Conservation (phyloP, 2,113 vertebrate species). For the Chloropsis hardwickii region DNA sequence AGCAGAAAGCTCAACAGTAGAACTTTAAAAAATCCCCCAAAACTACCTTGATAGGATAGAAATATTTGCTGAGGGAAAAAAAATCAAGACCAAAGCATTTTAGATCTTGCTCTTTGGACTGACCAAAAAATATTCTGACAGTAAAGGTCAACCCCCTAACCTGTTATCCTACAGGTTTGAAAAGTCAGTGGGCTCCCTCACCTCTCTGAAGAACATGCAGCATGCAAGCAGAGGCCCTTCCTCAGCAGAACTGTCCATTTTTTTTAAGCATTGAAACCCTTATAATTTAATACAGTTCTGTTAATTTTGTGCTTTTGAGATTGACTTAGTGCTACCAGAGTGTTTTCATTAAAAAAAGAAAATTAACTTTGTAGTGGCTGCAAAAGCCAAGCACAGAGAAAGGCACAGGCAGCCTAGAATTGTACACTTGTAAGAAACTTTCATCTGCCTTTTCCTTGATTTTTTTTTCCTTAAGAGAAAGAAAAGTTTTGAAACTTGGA, state of each 20-base stretch:
- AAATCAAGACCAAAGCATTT: background rate
- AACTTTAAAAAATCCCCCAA: background rate
- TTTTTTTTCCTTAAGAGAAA: background rate
- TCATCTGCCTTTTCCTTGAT: background rate
- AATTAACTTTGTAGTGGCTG: background rate
- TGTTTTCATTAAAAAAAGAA: background rate
- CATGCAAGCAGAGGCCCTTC: background rate
- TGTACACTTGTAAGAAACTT: background rate
- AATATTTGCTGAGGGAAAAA: background rate
- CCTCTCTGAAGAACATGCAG: background rate
- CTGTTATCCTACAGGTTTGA: background rate
- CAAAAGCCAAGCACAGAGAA: background rate
- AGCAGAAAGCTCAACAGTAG: background rate
- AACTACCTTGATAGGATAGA: background rate
- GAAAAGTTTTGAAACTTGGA: background rate
- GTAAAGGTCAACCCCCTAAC: background rate
- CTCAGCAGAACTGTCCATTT: background rate
- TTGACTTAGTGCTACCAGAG: background rate
- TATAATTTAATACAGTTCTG: background rate
- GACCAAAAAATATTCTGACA: background rate
- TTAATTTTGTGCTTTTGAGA: background rate
- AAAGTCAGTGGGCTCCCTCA: background rate
- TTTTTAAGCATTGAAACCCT: background rate
- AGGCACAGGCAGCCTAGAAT: background rate
- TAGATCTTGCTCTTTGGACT: background rate